Base-by-base conservation (phyloP, 2,888 invertebrate species). In the Andrena trimmerana region DNA sequence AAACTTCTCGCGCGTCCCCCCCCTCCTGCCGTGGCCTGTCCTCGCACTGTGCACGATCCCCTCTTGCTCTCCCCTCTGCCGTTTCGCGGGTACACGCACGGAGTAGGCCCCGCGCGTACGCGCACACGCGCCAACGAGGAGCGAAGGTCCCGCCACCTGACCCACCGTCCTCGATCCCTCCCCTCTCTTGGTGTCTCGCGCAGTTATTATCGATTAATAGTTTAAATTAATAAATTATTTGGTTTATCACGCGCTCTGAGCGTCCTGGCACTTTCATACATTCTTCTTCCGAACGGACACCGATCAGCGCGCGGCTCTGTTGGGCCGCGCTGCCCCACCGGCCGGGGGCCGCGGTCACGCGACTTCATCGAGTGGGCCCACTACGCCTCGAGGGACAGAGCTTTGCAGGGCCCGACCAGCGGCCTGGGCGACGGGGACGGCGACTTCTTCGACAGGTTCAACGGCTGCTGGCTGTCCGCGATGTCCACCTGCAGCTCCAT, bases 371-470 rank as follows among this genome's bases (percentile, higher is more conserved):
- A 67, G 75, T 42, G 82, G 57, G 10, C 24, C 75, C 90, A 93
- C 94, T 94, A 95, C 93, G 94, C 95, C 89, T 95, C 95, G 87
- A 95, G 93, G 29, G 94, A 93, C n/a, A 94, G 89, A 2, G 92
- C 94, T 86, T 94, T 94, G 91, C 93, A 93, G 16, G 92, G 90
- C 91, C 92, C 93, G 72, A 93, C 92, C 92, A 96, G 94, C 93
- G 96, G 95, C 94, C 96, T 92, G 92, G 97, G 97, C 94, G 97
- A 97, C 86, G 97, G 96, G 88, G 96, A 96, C 90, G 97, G 97
- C 86, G 97, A 96, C 93, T 97, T 97, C 94, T 98, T 98, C 94
- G 98, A 98, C 91, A 98, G 95, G 95, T 98, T 98, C 88, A 98
- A 95, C 74, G 98, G 98, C 93, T 97, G 97, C 89, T 96, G 96